Evolutionary conservation across 2,113 vertebrate species (phyloP).

Genomic region (Baryphthengus martii): DNA sequence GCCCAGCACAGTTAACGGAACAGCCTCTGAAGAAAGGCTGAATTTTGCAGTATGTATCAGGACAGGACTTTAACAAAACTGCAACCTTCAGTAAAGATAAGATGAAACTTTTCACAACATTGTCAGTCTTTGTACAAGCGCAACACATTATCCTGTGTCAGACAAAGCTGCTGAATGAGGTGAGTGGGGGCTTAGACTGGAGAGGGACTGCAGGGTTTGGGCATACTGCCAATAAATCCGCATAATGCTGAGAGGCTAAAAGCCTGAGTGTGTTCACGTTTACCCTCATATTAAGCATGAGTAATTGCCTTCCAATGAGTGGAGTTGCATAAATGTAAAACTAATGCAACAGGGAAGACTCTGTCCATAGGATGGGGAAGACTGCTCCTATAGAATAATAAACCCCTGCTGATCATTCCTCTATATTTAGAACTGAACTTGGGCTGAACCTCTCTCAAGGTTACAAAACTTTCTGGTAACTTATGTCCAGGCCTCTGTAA

Average conservation of each 20-base stretch:
- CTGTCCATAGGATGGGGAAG: background rate
- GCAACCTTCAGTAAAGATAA: background rate
- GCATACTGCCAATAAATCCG: background rate
- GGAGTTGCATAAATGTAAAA: constrained; percentile 11
- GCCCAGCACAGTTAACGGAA: background rate
- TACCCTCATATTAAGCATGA: constrained; percentile 33
- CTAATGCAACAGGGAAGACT: background rate
- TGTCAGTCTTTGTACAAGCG: background rate
- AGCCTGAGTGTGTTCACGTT: constrained; percentile 32
- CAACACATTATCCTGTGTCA: background rate
- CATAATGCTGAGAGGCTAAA: constrained; percentile 19
- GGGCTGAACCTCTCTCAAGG: constrained; percentile 42
- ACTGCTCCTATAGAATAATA: background rate
- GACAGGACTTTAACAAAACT: background rate
- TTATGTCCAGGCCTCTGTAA: background rate
- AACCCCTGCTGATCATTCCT: background rate
- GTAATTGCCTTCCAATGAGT: constrained; percentile 36
- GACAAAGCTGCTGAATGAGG: background rate
- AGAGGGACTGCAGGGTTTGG: background rate
- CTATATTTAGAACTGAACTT: constrained; percentile 65
- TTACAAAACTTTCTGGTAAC: constrained; percentile 22
- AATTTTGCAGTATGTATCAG: background rate
- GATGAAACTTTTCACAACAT: background rate
- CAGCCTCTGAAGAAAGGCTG: background rate
- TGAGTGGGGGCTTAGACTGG: background rate